A percentile compares a stretch with the other conserved stretches of the same genome.
These are phyloP conservation scores for Microctenopoma lineatum DNA, from an alignment of 2,797 vertebrate genomes.

Conservation along the genomic window DNA sequence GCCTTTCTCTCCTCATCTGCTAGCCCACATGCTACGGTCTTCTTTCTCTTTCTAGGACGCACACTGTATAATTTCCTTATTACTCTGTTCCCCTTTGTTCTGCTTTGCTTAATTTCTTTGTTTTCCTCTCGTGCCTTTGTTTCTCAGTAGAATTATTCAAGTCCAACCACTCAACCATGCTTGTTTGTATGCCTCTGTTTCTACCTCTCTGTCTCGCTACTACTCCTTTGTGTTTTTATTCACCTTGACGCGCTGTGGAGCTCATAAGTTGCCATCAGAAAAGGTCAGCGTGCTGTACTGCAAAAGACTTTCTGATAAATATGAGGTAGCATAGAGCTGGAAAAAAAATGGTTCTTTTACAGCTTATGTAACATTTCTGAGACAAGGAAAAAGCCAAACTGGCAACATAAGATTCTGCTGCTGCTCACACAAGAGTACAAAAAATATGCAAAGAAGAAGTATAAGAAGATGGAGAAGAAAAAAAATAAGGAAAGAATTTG, in stretches of 20 bases:
- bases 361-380: too few species aligned
- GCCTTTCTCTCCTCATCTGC: constrained; percentile 49
- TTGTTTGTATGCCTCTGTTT: constrained; percentile 11
- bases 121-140: constrained; percentile 6
- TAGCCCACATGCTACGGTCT: constrained; percentile 43
- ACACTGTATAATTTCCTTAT: constrained; percentile 10
- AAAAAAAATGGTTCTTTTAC: too few species aligned
- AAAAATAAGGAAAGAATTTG: too few species aligned
- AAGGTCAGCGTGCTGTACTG: too few species aligned
- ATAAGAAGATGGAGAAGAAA: too few species aligned
- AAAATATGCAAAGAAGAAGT: too few species aligned
- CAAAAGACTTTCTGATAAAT: neutral
- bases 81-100: constrained; percentile 5
- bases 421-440: too few species aligned
- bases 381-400: too few species aligned
- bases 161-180: constrained; percentile 7
- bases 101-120: constrained; percentile 11
- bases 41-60: constrained; percentile 9
- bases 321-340: neutral
- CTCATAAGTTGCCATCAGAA: too few species aligned
- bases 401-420: too few species aligned
- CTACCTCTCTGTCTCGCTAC: constrained; percentile 17
- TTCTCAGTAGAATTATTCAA: constrained; percentile 19
- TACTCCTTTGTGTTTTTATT: constrained; percentile 33
- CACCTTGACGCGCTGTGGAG: constrained; percentile 48